These are phyloP conservation scores for Zapornia atra DNA, from an alignment of 2,113 vertebrate genomes.

Conservation along the genomic window DNA sequence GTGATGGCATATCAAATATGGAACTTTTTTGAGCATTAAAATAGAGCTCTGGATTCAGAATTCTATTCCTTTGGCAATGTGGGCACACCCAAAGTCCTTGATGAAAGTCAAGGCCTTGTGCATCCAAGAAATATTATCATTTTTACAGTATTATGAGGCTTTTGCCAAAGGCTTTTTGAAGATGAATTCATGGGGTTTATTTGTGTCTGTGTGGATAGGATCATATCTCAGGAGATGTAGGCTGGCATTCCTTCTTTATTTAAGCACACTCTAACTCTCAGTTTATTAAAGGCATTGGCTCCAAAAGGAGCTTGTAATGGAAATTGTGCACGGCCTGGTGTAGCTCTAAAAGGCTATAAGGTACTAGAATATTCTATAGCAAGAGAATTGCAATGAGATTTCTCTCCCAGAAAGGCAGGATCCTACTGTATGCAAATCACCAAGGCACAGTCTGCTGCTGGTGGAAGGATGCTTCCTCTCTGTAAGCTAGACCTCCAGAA, in stretches of 20 bases:
- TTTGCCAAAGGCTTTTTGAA: not conserved
- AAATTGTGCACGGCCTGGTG: not conserved
- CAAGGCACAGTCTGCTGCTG: not conserved
- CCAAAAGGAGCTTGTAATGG: not conserved
- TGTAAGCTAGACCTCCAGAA: not conserved
- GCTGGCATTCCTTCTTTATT: not conserved
- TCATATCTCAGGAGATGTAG: not conserved
- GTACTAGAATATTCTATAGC: not conserved
- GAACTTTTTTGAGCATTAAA: not conserved
- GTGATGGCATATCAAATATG: not conserved
- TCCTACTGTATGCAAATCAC: not conserved
- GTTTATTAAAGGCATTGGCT: not conserved
- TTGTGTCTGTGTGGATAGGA: no score
- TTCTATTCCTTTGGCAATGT: not conserved
- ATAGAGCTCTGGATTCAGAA: not conserved
- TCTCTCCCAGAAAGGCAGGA: not conserved
- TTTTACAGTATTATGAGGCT: not conserved
- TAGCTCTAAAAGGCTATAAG: not conserved
- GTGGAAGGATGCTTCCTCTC: not conserved
- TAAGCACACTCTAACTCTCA: not conserved
- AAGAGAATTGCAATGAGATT: not conserved
- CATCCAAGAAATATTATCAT: not conserved
- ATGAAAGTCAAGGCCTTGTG: not conserved
- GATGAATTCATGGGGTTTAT: not conserved
- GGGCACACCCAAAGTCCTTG: not conserved